Evolutionary conservation across 2,797 vertebrate genomes (phyloP).

Genomic region (Cynopterus sphinx): DNA sequence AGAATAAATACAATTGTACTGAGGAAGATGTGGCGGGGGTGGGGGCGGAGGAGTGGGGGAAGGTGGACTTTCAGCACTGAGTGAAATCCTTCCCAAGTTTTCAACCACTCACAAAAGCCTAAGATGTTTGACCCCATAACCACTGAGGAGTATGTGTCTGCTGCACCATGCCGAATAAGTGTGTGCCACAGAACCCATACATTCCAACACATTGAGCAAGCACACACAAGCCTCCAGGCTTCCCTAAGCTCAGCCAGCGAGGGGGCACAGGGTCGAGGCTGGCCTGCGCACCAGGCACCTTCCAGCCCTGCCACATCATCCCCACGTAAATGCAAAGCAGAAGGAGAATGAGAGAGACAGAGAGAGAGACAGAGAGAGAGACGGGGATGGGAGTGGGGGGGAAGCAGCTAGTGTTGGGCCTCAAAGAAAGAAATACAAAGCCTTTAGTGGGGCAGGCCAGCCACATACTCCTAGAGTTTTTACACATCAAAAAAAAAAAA

Average conservation of each 20-base stretch:
- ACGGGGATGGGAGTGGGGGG: not conserved
- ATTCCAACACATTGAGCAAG: conserved; percentile 77
- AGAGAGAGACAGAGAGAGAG: too few relatives aligned
- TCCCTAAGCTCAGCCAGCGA: conserved; percentile 4
- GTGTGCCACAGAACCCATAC: conserved; percentile 61
- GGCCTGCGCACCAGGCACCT: conserved; percentile 11
- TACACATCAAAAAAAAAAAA: conserved; percentile 43
- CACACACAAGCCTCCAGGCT: conserved; percentile 50
- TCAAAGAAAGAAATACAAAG: conserved; percentile 30
- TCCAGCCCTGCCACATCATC: not conserved
- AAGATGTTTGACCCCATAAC: not conserved
- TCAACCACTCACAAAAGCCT: conserved; percentile 39
- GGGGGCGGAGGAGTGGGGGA: too few relatives aligned
- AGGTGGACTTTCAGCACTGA: not conserved
- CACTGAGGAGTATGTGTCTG: not conserved
- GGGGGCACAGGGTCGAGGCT: conserved; percentile 17
- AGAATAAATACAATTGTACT: conserved; percentile 48
- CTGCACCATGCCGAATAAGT: conserved; percentile 50
- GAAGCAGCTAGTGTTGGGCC: conserved; percentile 1
- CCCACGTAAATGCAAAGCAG: not conserved
- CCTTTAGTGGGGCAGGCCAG: not conserved
- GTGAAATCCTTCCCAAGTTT: conserved; percentile 40
- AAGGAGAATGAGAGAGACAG: not conserved
- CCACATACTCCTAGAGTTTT: conserved; percentile 2
- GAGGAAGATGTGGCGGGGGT: not conserved